A percentile compares a stretch with the other conserved stretches of the same genome.
phyloP scores from a whole-genome alignment of 2,113 vertebrate genomes.

The Butastur rufipennis region DNA sequence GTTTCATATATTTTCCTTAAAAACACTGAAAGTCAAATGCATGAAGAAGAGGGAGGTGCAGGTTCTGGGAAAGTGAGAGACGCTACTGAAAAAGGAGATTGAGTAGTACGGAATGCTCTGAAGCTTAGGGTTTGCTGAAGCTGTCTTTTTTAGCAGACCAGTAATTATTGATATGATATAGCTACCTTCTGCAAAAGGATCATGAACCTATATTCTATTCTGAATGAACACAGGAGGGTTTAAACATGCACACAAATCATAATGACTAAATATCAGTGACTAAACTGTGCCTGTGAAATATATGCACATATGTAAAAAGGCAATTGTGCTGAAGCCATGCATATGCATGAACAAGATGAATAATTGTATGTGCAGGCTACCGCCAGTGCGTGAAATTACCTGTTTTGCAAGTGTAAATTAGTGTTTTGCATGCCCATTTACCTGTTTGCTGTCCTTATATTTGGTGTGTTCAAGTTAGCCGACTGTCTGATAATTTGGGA shows the following conservation, averaged over 20 bases:
- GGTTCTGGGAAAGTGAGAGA: background rate
- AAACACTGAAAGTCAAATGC: background rate
- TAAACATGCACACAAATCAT: constrained; percentile 25
- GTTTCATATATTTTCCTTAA: background rate
- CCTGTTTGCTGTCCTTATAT: constrained; percentile 39
- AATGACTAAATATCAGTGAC: constrained; percentile 27
- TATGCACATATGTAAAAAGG: constrained; percentile 49
- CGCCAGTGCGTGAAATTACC: constrained; percentile 36
- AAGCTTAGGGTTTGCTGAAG: background rate
- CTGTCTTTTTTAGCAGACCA: background rate
- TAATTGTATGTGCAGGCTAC: constrained; percentile 45
- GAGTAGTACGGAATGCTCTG: background rate
- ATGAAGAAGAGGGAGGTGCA: background rate
- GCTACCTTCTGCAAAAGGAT: background rate
- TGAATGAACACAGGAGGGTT: background rate
- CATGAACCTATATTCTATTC: background rate
- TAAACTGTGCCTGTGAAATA: constrained; percentile 36
- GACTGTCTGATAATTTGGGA: background rate
- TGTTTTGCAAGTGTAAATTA: constrained; percentile 66
- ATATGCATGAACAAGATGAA: constrained; percentile 62
- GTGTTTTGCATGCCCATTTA: constrained; percentile 55
- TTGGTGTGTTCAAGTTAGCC: constrained; percentile 7
- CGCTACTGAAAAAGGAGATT: background rate
- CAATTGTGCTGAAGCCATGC: constrained; percentile 21
- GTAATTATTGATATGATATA: background rate